phyloP scores from a whole-genome alignment of 2,113 vertebrate species.

The Pseudorectes ferrugineus region DNA sequence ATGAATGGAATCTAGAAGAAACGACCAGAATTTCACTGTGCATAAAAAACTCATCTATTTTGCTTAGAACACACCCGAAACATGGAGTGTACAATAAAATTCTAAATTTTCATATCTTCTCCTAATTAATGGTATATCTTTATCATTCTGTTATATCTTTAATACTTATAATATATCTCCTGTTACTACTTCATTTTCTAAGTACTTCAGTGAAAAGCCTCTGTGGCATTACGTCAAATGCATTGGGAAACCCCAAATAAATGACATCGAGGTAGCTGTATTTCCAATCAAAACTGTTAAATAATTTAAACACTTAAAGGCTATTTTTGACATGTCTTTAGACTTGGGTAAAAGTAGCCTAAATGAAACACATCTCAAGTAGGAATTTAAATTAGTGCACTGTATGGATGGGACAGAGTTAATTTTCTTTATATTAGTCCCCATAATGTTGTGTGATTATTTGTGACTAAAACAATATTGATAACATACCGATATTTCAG shows the following conservation, averaged over 20 bases:
- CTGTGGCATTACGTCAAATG: background rate
- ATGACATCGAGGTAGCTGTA: background rate
- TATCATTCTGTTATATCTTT: background rate
- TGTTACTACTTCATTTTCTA: background rate
- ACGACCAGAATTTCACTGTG: background rate
- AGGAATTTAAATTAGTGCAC: background rate
- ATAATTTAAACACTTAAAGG: background rate
- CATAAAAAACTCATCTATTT: background rate
- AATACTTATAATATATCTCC: no score
- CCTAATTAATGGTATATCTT: background rate
- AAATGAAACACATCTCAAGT: background rate
- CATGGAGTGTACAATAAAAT: accelerated
- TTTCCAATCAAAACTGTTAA: background rate
- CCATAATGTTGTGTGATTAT: background rate
- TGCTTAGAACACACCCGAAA: background rate
- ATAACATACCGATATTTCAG: background rate
- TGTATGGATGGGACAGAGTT: accelerated
- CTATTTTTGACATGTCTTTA: background rate
- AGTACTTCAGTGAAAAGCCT: background rate
- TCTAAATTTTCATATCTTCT: background rate
- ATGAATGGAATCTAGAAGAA: background rate
- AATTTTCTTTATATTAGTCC: background rate
- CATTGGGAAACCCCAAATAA: background rate
- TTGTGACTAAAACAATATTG: background rate
- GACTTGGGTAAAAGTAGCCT: background rate